phyloP scores from a whole-genome alignment of 1,140 invertebrate genomes.

The Lineus longissimus region DNA sequence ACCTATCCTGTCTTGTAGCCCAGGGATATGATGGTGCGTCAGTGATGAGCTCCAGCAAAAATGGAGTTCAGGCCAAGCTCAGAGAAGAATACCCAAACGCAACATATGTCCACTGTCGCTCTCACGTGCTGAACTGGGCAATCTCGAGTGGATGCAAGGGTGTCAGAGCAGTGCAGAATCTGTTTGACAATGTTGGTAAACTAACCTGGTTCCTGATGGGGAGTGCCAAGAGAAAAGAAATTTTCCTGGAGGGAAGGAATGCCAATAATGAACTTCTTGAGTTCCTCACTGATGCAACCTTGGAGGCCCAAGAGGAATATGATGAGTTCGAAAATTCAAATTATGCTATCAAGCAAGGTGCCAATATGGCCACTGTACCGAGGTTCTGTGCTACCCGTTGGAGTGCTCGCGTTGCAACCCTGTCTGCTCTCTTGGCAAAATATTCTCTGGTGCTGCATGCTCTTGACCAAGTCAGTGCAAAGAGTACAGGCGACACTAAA shows the following conservation, averaged over 20 bases:
- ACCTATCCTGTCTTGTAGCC: neutral
- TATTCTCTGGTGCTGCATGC: no score
- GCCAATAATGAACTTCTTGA: neutral
- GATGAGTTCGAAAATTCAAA: neutral
- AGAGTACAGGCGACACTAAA: no score
- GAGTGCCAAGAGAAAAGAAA: neutral
- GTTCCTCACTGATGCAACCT: neutral
- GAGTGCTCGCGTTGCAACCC: neutral
- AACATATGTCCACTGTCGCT: neutral
- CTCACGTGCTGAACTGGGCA: neutral
- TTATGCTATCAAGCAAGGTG: neutral
- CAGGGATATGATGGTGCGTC: neutral
- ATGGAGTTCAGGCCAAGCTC: neutral
- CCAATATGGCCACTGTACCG: neutral
- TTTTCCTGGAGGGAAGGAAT: neutral
- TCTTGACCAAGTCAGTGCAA: no score
- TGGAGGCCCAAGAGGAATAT: neutral
- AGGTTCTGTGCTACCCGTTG: neutral
- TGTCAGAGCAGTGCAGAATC: neutral
- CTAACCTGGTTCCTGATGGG: neutral
- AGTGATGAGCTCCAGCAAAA: neutral
- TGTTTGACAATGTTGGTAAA: neutral
- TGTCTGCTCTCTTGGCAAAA: conserved; percentile 1
- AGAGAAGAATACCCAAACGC: neutral
- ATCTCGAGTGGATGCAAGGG: neutral